These are phyloP conservation scores for Palaemon carinicauda DNA, from an alignment of 1,140 invertebrate genomes.

Conservation along the genomic window DNA sequence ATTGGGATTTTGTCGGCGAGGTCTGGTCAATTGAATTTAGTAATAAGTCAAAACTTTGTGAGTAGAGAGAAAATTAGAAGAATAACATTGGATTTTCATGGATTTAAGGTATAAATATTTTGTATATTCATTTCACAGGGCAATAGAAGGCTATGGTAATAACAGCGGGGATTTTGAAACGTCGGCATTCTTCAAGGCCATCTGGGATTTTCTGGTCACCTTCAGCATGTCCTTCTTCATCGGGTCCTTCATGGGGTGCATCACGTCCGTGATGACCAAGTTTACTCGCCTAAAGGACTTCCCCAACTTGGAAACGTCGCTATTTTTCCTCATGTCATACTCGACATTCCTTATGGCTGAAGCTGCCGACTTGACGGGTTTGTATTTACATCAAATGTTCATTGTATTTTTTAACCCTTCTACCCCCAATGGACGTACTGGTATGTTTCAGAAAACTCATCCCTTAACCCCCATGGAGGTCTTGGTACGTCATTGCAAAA, in stretches of 20 bases:
- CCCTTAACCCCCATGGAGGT: too few species aligned
- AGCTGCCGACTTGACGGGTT: conserved; percentile 84
- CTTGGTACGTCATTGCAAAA: too few species aligned
- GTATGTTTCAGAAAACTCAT: too few species aligned
- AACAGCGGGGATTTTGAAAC: conserved; percentile 80
- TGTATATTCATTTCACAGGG: conserved; percentile 71
- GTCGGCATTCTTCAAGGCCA: conserved; percentile 84
- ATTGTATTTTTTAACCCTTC: too few species aligned
- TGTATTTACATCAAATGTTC: background rate
- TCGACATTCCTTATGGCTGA: conserved; percentile 96
- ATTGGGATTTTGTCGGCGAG: too few species aligned
- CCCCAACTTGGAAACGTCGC: conserved; percentile 92
- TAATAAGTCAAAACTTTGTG: too few species aligned
- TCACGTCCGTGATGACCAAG: conserved; percentile 94
- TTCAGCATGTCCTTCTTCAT: conserved; percentile 91
- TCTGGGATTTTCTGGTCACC: conserved; percentile 91
- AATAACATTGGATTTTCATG: too few species aligned
- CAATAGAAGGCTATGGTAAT: conserved; percentile 87
- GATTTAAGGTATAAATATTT: too few species aligned
- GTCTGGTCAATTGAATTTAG: too few species aligned
- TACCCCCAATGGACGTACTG: too few species aligned
- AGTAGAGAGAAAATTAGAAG: too few species aligned
- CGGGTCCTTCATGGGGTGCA: conserved; percentile 89
- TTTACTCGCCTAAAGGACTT: conserved; percentile 94
- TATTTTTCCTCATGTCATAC: conserved; percentile 98